Base-by-base conservation (phyloP, 1,140 invertebrate species). In the Nylanderia fulva region DNA sequence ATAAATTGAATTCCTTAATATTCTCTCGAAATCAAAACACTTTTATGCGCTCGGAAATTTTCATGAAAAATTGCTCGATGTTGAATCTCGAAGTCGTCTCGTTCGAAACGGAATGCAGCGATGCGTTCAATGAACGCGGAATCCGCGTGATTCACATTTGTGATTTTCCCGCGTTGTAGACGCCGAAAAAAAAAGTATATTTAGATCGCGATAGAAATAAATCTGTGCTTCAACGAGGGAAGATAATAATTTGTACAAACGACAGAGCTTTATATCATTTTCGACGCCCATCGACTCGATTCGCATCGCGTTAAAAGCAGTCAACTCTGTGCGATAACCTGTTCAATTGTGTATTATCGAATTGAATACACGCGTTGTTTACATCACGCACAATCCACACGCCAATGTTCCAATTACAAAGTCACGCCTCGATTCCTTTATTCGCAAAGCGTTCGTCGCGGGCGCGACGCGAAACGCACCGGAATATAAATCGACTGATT, bases 401-500 rank as follows among this genome's bases (percentile, higher is more conserved):
- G 76, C n/a, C n/a, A n/a, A n/a, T 8, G 75, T 39, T 39, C 7
- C 63, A 36, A 52, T 79, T 68, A 56, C 33, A 36, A 56, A 68
- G 45, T 79, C 33, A 15, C 48, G 33, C 61, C 21, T 54, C 0
- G 21, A 79, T 54, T 56, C 9, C 52, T 54, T 79, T 52, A 79
- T 79, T 68, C 63, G 63, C 68, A 39, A 68, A 54, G 45, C 39
- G 29, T 64, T 64, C 2, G 60, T 60, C 68, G 63, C 56, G 48
- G n/a, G 29, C 42, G 39, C 75, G 75, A 21, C 45, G 39, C 8
- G 42, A 66, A 33, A 15, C 61, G 29, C 18, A 79, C 42, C 75
- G 48, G 76, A 79, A 79, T 79, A 79, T 79, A 79, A 79, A 79
- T 79, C 63, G 76, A 68, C 61, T 79, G 61, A 79, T 79, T 79